Evolutionary conservation across 1,140 invertebrate species (phyloP), one percentile per base, ranked within the genome.

Genomic region (Anastrepha ludens): DNA sequence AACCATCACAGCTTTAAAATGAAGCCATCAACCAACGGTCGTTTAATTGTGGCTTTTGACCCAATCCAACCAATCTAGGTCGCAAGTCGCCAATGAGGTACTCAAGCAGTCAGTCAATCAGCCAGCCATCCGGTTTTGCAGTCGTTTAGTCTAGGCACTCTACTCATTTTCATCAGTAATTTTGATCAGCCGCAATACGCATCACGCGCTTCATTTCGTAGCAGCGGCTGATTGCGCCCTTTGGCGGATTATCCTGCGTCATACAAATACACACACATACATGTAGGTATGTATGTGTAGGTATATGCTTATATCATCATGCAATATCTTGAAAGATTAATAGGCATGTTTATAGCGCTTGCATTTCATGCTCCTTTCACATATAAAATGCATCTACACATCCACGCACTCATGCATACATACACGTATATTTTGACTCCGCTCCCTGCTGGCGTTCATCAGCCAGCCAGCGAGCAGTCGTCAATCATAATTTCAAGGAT

Each of bases 401-500:
- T 81, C 20, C n/a, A 1, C 13, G 29, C 29, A 29, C 29, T 0
- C 29, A 29, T 29, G 29, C 29, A 29, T 29, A 29, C 29, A 29
- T 29, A 29, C 29, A 29, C 29, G 29, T 29, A 29, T 29, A 29
- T 29, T 29, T 29, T 29, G 29, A 13, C 20, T 2, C 39, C 39
- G 41, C 15, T 74, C 9, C 67, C 13, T 17, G 3, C 67, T 44
- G 47, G 15, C 44, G 41, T 3, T 13, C 70, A 74, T 55, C 74
- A 58, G n/a, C 47, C 44, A 20, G 50, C 44, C 44, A 13, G 2
- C 44, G 15, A 74, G 20, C 20, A 29, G n/a, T 81, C 74, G 47
- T 81, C 47, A 81, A 81, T 81, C 74, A 81, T 81, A 81, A 81
- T 81, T 81, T 81, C 47, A 81, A 81, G 74, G 74, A 55, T 81